These are phyloP conservation scores for Rynchops niger DNA, from an alignment of 2,113 vertebrate species.

Conservation along the genomic window DNA sequence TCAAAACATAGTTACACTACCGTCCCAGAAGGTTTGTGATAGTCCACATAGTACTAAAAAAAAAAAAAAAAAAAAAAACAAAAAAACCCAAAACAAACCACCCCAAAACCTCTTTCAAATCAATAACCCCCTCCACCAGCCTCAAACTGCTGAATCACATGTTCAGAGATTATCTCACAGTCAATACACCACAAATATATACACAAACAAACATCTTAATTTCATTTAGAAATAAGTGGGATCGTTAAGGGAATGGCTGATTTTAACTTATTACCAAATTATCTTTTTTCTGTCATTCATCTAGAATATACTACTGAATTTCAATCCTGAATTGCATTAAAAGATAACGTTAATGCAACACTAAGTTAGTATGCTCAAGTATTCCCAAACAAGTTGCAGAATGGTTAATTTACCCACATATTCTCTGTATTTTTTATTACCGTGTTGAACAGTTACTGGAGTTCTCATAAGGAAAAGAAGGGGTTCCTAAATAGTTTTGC, in stretches of 20 bases:
- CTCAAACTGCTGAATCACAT: background rate
- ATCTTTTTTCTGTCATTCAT: background rate
- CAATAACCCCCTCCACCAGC: background rate
- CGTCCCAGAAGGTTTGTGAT: background rate
- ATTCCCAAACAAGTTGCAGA: background rate
- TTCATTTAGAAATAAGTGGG: background rate
- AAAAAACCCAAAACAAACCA: background rate
- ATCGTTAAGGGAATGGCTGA: background rate
- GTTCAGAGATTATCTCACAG: background rate
- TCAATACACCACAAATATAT: background rate
- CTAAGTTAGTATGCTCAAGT: background rate
- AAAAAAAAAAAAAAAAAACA: background rate
- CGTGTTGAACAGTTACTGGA: background rate
- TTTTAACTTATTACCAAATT: background rate
- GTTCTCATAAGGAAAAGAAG: background rate
- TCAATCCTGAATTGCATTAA: background rate
- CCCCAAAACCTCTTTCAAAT: background rate
- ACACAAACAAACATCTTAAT: background rate
- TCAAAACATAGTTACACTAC: background rate
- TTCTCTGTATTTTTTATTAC: background rate
- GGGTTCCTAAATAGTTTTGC: background rate
- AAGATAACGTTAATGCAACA: background rate
- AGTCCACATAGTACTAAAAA: background rate
- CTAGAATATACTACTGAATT: background rate
- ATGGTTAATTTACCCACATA: background rate